Base-by-base conservation (phyloP, 2,888 invertebrate genomes). In the Drosophila falleni region DNA sequence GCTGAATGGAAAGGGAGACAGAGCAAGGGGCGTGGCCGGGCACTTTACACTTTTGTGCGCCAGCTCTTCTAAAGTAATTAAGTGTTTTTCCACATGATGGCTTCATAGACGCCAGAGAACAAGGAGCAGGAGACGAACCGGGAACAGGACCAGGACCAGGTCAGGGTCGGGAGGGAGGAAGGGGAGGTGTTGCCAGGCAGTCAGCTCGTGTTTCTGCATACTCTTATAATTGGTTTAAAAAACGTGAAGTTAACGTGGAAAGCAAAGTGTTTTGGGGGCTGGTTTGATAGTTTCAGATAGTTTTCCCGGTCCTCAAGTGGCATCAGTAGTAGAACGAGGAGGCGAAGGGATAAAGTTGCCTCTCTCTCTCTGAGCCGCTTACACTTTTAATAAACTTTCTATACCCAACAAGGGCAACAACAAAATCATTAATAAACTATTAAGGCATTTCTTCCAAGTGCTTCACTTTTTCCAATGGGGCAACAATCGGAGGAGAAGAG, bases 161-260 rank as follows among this genome's bases (percentile, higher is more conserved):
- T 41, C 35, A 41, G 47, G 31, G 54, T 29, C 16, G 26, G n/a
- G 9, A 23, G 39, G 31, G 10, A 47, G n/a, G 11, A 29, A 31
- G 31, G 9, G 29, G 44, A 56, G 67, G 56, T 66, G 74, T 78
- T 75, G 74, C 78, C 78, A 55, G 59, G 73, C 67, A 61, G 75
- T 19, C 60, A 51, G 64, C 56, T 69, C 39, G 31, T 65, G 56
- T 47, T 62, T 49, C 67, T 69, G 84, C 67, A 75, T 87, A 71
- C 81, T 87, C 87, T 71, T 89, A 89, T 84, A 84, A 84, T 84
- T 84, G 84, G 89, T 84, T 89, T 87, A 89, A 89, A 84, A 84
- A 84, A 81, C 71, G 81, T 72, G 71, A 74, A 84, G 78, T 60
- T 61, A 79, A 74, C 56, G 62, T 60, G n/a, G 11, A 47, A 75